Conservation (phyloP, 30 jellyfish, hydroid and myxozoan species). For the Hydractinia symbiolongicarpus region DNA sequence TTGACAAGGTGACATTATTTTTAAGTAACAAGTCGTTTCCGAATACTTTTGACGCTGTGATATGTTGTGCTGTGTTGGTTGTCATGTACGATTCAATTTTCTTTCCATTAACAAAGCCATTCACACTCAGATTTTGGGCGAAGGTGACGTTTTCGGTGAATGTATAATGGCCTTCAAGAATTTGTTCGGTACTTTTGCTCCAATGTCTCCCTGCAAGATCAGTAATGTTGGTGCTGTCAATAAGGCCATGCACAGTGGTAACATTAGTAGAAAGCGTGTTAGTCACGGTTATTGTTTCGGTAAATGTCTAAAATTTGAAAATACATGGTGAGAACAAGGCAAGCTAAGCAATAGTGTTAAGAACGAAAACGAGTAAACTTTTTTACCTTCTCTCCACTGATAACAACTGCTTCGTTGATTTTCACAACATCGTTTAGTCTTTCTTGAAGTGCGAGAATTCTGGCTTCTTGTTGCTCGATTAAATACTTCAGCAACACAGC, state of each 20-base stretch:
- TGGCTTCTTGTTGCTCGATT: slow-evolving; percentile 12
- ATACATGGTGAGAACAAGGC: neutral
- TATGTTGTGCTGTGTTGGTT: slow-evolving; percentile 47
- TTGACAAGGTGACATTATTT: slow-evolving; percentile 32
- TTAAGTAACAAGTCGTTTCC: slow-evolving; percentile 37
- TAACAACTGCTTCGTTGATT: neutral
- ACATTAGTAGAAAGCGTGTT: neutral
- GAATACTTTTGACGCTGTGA: slow-evolving; percentile 50
- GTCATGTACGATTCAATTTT: slow-evolving; percentile 58
- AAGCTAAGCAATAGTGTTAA: neutral
- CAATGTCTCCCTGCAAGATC: slow-evolving; percentile 48
- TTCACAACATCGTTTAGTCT: slow-evolving; percentile 45
- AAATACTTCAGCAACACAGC: neutral
- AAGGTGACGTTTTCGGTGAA: slow-evolving; percentile 38
- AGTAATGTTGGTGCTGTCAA: slow-evolving; percentile 65
- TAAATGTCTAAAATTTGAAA: neutral
- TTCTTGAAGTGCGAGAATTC: slow-evolving; percentile 26
- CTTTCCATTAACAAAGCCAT: slow-evolving; percentile 52
- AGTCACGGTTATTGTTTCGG: too few relatives aligned
- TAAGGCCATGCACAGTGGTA: slow-evolving; percentile 36
- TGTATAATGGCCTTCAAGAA: slow-evolving; percentile 38
- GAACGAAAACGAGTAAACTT: too few relatives aligned
- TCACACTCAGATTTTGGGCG: slow-evolving; percentile 21
- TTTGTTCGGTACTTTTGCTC: slow-evolving; percentile 55
- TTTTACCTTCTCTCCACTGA: slow-evolving; percentile 51